Percentiles rank a stretch among this genome's conserved stretches.
These are phyloP conservation scores for Adoxophyes honmai DNA, from an alignment of 1,140 invertebrate species.

Conservation along the genomic window DNA sequence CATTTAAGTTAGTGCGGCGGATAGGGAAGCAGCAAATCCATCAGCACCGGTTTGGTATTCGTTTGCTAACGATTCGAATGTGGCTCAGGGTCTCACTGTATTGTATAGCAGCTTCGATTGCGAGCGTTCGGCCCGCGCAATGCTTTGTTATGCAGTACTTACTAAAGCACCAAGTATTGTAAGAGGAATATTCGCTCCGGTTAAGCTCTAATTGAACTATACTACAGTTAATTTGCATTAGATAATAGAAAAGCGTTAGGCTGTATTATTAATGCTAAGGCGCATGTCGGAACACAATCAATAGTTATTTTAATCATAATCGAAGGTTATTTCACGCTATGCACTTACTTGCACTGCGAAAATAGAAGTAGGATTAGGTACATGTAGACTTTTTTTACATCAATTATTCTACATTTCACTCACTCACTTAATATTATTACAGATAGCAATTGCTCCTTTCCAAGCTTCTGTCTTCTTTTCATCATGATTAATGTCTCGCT, in stretches of 20 bases:
- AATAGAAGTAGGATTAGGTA: too few relatives aligned
- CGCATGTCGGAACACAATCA: too few relatives aligned
- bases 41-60: conserved; percentile 1
- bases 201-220: conserved; percentile 9
- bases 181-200: conserved; percentile 20
- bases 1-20: too few relatives aligned
- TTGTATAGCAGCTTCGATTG: conserved; percentile 37
- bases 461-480: too few relatives aligned
- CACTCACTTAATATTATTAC: too few relatives aligned
- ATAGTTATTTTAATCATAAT: too few relatives aligned
- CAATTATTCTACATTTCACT: too few relatives aligned
- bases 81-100: conserved; percentile 49
- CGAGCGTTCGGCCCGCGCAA: conserved; percentile 31
- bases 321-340: too few relatives aligned
- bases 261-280: not conserved
- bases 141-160: conserved; percentile 27
- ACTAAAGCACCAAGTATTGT: conserved; percentile 26
- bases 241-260: not conserved
- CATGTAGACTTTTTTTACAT: too few relatives aligned
- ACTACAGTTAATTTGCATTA: conserved; percentile 4
- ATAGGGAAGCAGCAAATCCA: not conserved
- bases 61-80: conserved; percentile 36
- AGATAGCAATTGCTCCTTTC: too few relatives aligned
- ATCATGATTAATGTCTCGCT: too few relatives aligned
- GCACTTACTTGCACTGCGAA: too few relatives aligned